Base-by-base conservation (phyloP, 2,888 invertebrate species). In the Odontocerum albicorne region DNA sequence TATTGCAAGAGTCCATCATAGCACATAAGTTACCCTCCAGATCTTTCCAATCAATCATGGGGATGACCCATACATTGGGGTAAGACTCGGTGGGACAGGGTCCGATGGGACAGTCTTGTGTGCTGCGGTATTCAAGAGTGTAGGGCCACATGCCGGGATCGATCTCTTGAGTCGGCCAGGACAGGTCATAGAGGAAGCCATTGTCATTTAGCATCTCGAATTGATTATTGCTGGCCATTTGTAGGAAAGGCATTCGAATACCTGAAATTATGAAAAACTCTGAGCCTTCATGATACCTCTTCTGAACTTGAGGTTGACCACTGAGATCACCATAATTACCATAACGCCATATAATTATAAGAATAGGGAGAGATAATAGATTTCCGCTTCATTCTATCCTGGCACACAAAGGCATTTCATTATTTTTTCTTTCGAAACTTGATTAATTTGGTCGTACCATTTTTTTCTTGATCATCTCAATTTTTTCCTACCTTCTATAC, bases 51-150 rank as follows among this genome's bases (percentile, higher is more conserved):
- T 80, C 73, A 1, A 82, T 67, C 70, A 88, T 83, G 1, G 88
- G 88, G 1, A 82, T 64, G 1, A 84, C 80, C 88, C 87, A 88
- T 35, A 81, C 67, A 0, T 83, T 83, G 7, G 81, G 79, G 63
- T 79, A 73, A 0, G 80, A 70, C 1, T 79, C 76, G 1, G 68
- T 71, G 1, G 86, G 85, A 64, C 86, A 86, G 27, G 44, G 27
- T 0, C 71, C 73, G 8, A 80, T 63, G 6, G 68, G 63, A 52
- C 85, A 86, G 53, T 81, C 79, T 65, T 85, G 82, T n/a, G 60
- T 73, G 0, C 79, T 75, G 1, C 67, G 65, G 62, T 79, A 84
- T 64, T 88, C 82, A 50, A 87, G 66, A 1, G 86, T 86, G 67
- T 87, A 88, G 0, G 88, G 88, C 81, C 84, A 88, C 1, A 83